phyloP scores from a whole-genome alignment of 2,797 vertebrate genomes.

The Notolepis coatsorum region DNA sequence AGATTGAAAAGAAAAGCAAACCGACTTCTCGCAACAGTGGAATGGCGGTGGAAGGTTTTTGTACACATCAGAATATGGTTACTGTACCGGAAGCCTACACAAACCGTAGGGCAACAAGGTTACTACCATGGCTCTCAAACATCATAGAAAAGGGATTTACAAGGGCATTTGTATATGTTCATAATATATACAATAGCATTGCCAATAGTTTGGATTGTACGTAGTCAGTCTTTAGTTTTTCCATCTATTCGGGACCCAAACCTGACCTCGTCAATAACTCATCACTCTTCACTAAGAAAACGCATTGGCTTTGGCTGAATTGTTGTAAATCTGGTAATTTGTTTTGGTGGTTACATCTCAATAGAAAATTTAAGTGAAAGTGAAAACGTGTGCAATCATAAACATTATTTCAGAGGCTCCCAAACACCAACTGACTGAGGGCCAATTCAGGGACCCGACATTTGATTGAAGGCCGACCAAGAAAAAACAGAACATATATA shows the following conservation, averaged over 20 bases:
- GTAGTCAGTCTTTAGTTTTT: not conserved
- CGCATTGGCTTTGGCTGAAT: not conserved
- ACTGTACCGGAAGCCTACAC: constrained; percentile 14
- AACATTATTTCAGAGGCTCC: no score
- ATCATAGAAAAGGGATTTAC: constrained; percentile 9
- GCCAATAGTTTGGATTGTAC: not conserved
- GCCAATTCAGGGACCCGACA: no score
- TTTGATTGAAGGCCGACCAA: no score
- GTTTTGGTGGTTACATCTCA: not conserved
- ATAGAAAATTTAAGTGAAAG: no score
- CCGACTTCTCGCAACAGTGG: no score
- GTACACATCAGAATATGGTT: constrained; percentile 8
- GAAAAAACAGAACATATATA: no score
- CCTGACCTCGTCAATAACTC: not conserved
- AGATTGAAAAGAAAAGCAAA: no score
- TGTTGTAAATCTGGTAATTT: not conserved
- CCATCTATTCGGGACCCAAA: no score
- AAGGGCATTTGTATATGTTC: constrained; percentile 15
- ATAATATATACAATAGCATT: not conserved
- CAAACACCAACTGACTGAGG: no score
- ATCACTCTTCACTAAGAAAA: not conserved
- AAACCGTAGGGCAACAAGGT: constrained; percentile 35
- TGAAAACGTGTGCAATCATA: no score
- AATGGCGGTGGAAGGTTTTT: no score
- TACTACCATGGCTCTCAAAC: constrained; percentile 10